A percentile compares a stretch with the other conserved stretches of the same genome.
phyloP scores from a whole-genome alignment of 2,888 invertebrate genomes.

The Elgonia sp. region DNA sequence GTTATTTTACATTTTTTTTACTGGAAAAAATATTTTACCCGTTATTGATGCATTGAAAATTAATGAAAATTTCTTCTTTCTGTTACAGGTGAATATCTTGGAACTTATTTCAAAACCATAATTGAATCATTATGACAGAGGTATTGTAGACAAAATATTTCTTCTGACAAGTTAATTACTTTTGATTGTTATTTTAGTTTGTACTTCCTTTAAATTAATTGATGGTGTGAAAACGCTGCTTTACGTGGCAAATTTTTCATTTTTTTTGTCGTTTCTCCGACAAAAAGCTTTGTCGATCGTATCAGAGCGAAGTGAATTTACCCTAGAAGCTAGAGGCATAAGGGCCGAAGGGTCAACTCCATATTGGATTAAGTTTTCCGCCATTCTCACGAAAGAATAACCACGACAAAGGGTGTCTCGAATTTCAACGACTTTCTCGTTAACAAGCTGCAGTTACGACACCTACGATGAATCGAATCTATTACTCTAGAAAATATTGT shows the following conservation, averaged over 20 bases:
- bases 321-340: conserved; percentile 54
- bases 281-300: conserved; percentile 53
- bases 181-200: not conserved
- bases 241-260: not conserved
- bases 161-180: not conserved
- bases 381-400: conserved; percentile 78
- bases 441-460: conserved; percentile 51
- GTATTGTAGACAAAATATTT: not conserved
- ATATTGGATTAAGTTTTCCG: conserved; percentile 81
- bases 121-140: not conserved
- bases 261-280: conserved; percentile 1
- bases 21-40: too few species aligned
- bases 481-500: not conserved
- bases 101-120: not conserved
- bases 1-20: conserved; percentile 1
- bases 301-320: conserved; percentile 60
- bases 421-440: conserved; percentile 55
- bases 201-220: not conserved
- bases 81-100: conserved; percentile 62
- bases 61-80: conserved; percentile 46
- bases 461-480: conserved; percentile 27
- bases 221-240: not conserved
- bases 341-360: conserved; percentile 79
- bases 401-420: conserved; percentile 60
- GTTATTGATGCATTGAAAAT: conserved; percentile 26